These are phyloP conservation scores for Coronaproctus castanopsis DNA, from an alignment of 2,888 invertebrate genomes.

Conservation along the genomic window DNA sequence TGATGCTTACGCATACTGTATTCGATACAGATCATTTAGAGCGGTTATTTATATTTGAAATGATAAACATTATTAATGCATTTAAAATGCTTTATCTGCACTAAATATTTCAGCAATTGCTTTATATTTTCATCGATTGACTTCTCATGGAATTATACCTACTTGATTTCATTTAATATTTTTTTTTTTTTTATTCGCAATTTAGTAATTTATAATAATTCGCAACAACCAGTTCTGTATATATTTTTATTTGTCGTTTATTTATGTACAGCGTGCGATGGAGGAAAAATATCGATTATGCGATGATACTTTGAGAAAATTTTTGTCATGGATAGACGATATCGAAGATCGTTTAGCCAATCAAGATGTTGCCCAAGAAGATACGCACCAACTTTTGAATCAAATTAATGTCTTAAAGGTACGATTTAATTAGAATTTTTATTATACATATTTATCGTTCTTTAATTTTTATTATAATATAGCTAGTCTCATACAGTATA, in stretches of 20 bases:
- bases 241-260: not conserved
- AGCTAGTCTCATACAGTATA: not conserved
- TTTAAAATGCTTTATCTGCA: too few relatives aligned
- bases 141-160: too few relatives aligned
- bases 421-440: conserved; percentile 14
- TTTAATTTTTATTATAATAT: conserved; percentile 4
- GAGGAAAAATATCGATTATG: conserved; percentile 84
- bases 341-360: conserved; percentile 65
- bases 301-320: conserved; percentile 63
- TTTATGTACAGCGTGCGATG: conserved; percentile 61
- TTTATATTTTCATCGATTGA: too few relatives aligned
- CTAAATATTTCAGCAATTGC: too few relatives aligned
- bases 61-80: too few relatives aligned
- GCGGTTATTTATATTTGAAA: too few relatives aligned
- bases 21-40: too few relatives aligned
- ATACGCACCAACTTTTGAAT: conserved; percentile 63
- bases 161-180: not conserved
- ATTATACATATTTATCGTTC: too few relatives aligned
- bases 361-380: conserved; percentile 70
- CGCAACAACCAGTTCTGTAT: too few relatives aligned
- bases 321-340: conserved; percentile 69
- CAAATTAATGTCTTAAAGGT: conserved; percentile 79
- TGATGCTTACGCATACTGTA: too few relatives aligned
- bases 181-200: conserved; percentile 16
- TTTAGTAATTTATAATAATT: too few relatives aligned